A percentile compares a stretch with the other conserved stretches of the same genome.
Conservation (phyloP, 2,888 invertebrate species). For the Xestia sexstrigata region DNA sequence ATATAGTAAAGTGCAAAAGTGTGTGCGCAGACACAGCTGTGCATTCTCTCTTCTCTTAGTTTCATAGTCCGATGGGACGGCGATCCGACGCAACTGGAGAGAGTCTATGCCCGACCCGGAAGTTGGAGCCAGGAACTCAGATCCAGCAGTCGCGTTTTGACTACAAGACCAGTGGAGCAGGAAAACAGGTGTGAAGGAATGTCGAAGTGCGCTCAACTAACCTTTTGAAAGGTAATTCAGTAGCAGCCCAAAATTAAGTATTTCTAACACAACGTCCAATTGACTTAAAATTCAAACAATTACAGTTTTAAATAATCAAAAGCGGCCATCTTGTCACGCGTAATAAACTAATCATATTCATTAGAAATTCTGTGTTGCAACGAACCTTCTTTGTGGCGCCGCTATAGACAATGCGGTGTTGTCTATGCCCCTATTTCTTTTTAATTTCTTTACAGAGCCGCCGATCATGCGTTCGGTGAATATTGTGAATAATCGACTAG, state of each 20-base stretch:
- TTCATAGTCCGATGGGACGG: too few species aligned
- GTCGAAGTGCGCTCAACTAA: neutral
- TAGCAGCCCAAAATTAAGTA: slow-evolving; percentile 43
- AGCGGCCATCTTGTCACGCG: slow-evolving; percentile 62
- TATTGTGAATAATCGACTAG: slow-evolving; percentile 76
- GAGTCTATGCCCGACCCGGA: too few species aligned
- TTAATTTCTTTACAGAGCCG: slow-evolving; percentile 85
- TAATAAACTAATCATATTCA: slow-evolving; percentile 78
- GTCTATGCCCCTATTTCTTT: slow-evolving; percentile 86
- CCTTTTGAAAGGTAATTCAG: slow-evolving; percentile 35
- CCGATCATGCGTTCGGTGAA: slow-evolving; percentile 79
- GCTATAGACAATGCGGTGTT: slow-evolving; percentile 75
- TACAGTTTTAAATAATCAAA: slow-evolving; percentile 64
- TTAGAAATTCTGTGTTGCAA: slow-evolving; percentile 77
- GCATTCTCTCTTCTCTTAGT: too few species aligned
- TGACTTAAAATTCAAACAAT: slow-evolving; percentile 67
- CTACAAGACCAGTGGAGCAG: neutral
- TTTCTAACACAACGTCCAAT: slow-evolving; percentile 44
- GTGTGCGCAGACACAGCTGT: too few species aligned
- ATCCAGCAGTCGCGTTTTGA: too few species aligned
- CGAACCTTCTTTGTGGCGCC: slow-evolving; percentile 71
- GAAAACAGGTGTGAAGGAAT: slow-evolving; percentile 12
- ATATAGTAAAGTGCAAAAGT: too few species aligned
- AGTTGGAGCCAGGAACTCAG: too few species aligned
- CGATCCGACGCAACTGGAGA: too few species aligned